Evolutionary conservation across 2,888 invertebrate genomes (phyloP), one percentile per base, ranked within the genome.

Genomic region (Amiota communis): DNA sequence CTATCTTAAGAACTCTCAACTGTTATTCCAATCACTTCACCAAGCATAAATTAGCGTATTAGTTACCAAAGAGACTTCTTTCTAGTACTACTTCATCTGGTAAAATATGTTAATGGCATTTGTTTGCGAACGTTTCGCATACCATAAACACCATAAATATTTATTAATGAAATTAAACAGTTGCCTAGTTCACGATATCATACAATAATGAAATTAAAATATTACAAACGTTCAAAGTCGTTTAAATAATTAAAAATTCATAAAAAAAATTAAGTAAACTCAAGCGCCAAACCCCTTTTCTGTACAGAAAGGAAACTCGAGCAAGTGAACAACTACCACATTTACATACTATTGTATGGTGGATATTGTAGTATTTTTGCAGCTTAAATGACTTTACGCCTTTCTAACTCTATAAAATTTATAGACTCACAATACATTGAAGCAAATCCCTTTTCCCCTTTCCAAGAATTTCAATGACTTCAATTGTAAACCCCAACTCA

Each of bases 111-210:
- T 63, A 46, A 46, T 46, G 63, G 46, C 63, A 63, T 63, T 63
- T 63, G n/a, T 63, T 63, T 36, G 36, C 8, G 36, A 36, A 36
- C 8, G 36, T 4, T 36, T 13, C 63, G 63, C 63, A 63, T 63
- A 63, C 63, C 46, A 63, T 23, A 12, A 63, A 46, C 36, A 13
- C 20, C 86, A 87, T 87, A 87, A 87, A 87, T 87, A 87, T 87
- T 86, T 87, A 86, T 87, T 87, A 87, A 87, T 86, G 82, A 85
- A 87, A 87, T 87, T 87, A 87, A 36, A 87, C 87, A 74, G 80
- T 78, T 79, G 77, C 77, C 78, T 78, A 75, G 78, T 49, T 20
- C 68, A 76, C 77, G 79, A 81, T 78, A 77, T 36, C 36, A 36
- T 36, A 36, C 36, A 36, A 36, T 36, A 78, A 79, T 78, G 80